Base-by-base conservation (phyloP, 2,797 vertebrate species). In the Chaetophractus vellerosus region DNA sequence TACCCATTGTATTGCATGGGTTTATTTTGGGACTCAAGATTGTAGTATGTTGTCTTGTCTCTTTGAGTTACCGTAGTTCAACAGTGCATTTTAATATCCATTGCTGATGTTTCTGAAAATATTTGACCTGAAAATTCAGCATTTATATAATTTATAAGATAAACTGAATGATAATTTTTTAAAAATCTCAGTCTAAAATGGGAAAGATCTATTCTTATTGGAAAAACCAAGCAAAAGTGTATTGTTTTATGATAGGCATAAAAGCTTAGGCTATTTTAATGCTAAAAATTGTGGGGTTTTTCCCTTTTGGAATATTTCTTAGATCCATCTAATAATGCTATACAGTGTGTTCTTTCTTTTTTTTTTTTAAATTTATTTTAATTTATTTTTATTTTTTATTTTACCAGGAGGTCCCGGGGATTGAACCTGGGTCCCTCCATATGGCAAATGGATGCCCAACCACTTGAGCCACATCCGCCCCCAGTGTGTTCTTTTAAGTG, bases 71-170 rank as follows among this genome's bases (percentile, higher is more conserved):
- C 61, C 61, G 0, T 88, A 68, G 45, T 33, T 52, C 92, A 78
- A 76, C 48, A 69, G 1, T 88, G 19, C 57, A 84, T 55, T 88
- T 88, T 84, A 52, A 55, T 83, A 72, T 11, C 45, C 19, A 28
- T 55, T 86, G 64, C 24, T 91, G 61, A 63, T 88, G 38, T 82
- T 92, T 88, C 28, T 61, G 36, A 88, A 14, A 9, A 48, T 82
- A 63, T 69, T 83, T 92, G 82, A 78, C 84, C 81, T 82, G 61
- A 41, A 50, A 71, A 45, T 71, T 88, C 14, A 55, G 36, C 31
- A 19, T 55, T 63, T 63, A 48, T 63, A n/a, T 80, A 72, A 85
- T 45, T 76, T 68, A 48, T 64, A 66, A 57, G 36, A 50, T 89
- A 63, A 59, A 61, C 41, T 72, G 23, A 93, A 48, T 36, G 36